Percentiles rank a stretch among this genome's conserved stretches.
These are phyloP conservation scores for Thalassophryne amazonica DNA, from an alignment of 2,797 vertebrate species.

Conservation along the genomic window DNA sequence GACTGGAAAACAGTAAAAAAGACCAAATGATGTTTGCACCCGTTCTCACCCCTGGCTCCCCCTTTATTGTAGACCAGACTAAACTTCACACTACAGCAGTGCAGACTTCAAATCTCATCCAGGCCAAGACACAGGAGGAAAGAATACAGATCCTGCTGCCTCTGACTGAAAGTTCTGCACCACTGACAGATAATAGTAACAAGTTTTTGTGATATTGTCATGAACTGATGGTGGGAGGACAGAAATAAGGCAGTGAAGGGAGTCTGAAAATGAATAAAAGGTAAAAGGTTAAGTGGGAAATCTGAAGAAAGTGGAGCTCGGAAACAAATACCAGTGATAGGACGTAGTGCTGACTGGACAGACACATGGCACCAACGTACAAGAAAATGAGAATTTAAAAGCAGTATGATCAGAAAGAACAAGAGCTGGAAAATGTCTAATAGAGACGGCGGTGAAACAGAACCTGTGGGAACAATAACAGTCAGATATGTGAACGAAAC, in stretches of 20 bases:
- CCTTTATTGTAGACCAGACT: slow-evolving; percentile 30
- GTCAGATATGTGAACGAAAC: slow-evolving; percentile 12
- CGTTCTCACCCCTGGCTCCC: slow-evolving; percentile 6
- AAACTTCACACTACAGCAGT: slow-evolving; percentile 50
- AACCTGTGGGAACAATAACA: slow-evolving; percentile 1
- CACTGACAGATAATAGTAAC: slow-evolving; percentile 53
- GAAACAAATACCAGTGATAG: not conserved
- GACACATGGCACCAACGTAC: not conserved
- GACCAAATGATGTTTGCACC: slow-evolving; percentile 19
- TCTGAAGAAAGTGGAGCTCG: not conserved
- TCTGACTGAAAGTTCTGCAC: slow-evolving; percentile 27
- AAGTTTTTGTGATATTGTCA: slow-evolving; percentile 23
- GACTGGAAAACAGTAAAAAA: slow-evolving; percentile 5
- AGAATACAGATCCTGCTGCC: slow-evolving; percentile 59
- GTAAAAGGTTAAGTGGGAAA: not conserved
- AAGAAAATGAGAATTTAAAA: not conserved
- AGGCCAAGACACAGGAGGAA: slow-evolving; percentile 67
- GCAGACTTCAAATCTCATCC: slow-evolving; percentile 54
- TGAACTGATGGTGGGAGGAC: slow-evolving; percentile 14
- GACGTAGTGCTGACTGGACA: not conserved
- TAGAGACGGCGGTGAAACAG: not conserved
- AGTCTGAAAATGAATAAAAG: slow-evolving; percentile 15
- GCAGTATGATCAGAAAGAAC: not conserved
- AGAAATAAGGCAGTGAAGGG: slow-evolving; percentile 1
- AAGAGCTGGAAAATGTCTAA: not conserved